phyloP scores from a whole-genome alignment of 2,113 vertebrate species.

The Myocastor coypus region DNA sequence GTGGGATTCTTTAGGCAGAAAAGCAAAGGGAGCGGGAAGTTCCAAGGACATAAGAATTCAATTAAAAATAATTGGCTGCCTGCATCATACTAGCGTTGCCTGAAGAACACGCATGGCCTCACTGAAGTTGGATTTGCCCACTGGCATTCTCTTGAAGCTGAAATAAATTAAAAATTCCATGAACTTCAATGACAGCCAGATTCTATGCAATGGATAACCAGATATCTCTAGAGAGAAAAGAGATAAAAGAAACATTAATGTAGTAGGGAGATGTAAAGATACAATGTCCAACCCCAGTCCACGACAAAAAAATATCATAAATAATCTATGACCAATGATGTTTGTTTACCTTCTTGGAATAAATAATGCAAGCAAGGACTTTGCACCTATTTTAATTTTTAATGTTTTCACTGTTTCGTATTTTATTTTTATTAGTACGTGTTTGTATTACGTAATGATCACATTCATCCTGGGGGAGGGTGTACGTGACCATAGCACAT shows the following conservation, averaged over 20 bases:
- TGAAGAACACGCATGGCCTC: neutral
- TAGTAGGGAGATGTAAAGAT: neutral
- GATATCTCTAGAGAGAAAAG: neutral
- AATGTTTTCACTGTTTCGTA: neutral
- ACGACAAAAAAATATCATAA: neutral
- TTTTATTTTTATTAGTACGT: neutral
- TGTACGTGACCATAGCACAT: neutral
- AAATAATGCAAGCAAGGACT: neutral
- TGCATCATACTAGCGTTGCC: neutral
- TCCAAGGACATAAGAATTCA: neutral
- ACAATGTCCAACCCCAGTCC: neutral
- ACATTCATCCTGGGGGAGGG: neutral
- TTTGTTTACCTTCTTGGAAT: neutral
- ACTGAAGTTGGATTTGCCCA: neutral
- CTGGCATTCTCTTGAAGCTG: neutral
- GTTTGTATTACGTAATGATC: neutral
- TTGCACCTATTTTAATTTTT: neutral
- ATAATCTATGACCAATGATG: neutral
- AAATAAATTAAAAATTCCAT: neutral
- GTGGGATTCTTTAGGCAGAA: neutral
- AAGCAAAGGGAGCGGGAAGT: neutral
- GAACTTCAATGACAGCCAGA: neutral
- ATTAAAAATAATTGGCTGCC: neutral
- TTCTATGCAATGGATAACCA: neutral
- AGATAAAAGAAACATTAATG: neutral